These are phyloP conservation scores for Ischnus inquisitorius DNA, from an alignment of 2,888 invertebrate species.

Conservation along the genomic window DNA sequence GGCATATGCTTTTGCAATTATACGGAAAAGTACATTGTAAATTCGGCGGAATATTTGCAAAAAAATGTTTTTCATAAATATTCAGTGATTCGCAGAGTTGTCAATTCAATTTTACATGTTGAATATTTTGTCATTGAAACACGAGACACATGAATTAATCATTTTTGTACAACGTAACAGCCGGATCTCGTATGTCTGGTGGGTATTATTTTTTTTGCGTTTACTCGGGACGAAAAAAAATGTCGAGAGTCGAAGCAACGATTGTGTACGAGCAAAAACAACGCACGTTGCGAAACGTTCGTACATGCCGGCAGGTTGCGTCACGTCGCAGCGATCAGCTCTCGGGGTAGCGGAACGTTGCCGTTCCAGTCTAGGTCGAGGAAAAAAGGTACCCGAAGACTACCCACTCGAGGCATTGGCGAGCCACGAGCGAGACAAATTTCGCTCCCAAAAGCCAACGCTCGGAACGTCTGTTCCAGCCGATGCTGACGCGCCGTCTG, in stretches of 20 bases:
- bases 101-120: too few relatives aligned
- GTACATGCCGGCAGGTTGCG: conserved; percentile 14
- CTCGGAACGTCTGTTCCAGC: conserved; percentile 29
- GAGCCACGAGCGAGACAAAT: conserved; percentile 16
- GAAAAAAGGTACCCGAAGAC: conserved; percentile 4
- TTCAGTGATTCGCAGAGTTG: too few relatives aligned
- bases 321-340: conserved; percentile 32
- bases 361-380: neutral
- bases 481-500: conserved; percentile 68
- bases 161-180: too few relatives aligned
- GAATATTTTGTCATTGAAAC: too few relatives aligned
- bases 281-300: conserved; percentile 20
- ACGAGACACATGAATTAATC: too few relatives aligned
- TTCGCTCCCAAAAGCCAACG: conserved; percentile 5
- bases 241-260: neutral
- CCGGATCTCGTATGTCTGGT: neutral
- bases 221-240: neutral
- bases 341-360: neutral
- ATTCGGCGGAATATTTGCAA: neutral
- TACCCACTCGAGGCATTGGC: conserved; percentile 40
- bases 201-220: neutral
- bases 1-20: neutral
- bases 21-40: neutral
- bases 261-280: conserved; percentile 6
- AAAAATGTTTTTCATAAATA: too few relatives aligned